Evolutionary conservation across 2,888 invertebrate genomes (phyloP).

Genomic region (Drosophila kanekoi): DNA sequence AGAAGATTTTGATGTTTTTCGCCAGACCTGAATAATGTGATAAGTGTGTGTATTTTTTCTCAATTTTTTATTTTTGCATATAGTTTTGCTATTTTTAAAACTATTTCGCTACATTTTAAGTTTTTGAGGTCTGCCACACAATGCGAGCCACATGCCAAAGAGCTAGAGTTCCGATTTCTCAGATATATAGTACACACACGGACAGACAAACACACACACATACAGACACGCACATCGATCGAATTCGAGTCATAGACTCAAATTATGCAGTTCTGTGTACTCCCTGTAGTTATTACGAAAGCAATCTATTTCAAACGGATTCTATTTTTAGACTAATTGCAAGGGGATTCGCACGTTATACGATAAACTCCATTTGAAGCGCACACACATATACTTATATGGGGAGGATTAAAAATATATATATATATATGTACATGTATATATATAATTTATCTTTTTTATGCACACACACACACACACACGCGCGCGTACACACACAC

Average conservation of each 20-base stretch:
- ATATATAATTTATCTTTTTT: slow-evolving; percentile 11
- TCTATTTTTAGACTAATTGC: slow-evolving; percentile 64
- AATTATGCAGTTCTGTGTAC: slow-evolving; percentile 30
- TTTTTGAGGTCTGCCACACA: slow-evolving; percentile 33
- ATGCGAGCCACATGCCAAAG: slow-evolving; percentile 34
- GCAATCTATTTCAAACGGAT: slow-evolving; percentile 46
- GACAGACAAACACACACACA: not conserved
- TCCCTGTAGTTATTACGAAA: slow-evolving; percentile 62
- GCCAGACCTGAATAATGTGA: slow-evolving; percentile 31
- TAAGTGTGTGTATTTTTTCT: slow-evolving; percentile 35
- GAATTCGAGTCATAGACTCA: slow-evolving; percentile 35
- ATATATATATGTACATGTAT: slow-evolving; percentile 13
- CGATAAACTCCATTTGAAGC: slow-evolving; percentile 55
- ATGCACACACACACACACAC: slow-evolving; percentile 12
- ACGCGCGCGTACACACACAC: slow-evolving; percentile 25
- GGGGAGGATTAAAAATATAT: slow-evolving; percentile 12
- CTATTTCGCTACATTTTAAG: slow-evolving; percentile 53
- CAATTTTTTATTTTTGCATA: slow-evolving; percentile 50
- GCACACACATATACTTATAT: slow-evolving; percentile 5
- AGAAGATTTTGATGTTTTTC: slow-evolving; percentile 38
- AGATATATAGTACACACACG: slow-evolving; percentile 35
- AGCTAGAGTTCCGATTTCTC: slow-evolving; percentile 49
- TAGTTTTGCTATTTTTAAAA: slow-evolving; percentile 73
- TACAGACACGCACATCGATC: not conserved
- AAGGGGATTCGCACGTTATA: slow-evolving; percentile 39